Conservation (phyloP, 2,888 invertebrate genomes). For the Syrphus vitripennis region DNA sequence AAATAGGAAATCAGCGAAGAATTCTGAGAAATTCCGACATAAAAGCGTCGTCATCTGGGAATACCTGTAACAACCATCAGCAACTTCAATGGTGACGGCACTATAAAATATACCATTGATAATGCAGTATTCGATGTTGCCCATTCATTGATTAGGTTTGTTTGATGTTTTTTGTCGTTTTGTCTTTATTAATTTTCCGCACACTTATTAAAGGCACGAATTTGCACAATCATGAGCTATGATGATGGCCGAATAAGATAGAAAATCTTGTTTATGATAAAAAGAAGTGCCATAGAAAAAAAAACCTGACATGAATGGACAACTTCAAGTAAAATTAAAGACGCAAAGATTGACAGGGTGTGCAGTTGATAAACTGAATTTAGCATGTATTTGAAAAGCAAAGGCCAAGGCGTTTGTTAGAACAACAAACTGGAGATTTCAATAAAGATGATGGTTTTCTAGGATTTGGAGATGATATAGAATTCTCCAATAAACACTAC, state of each 20-base stretch:
- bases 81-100: background rate
- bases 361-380: too few relatives aligned
- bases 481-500: too few relatives aligned
- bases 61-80: background rate
- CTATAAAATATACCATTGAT: background rate
- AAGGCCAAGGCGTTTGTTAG: too few relatives aligned
- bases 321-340: background rate
- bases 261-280: constrained; percentile 6
- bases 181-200: background rate
- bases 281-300: background rate
- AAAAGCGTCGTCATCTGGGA: constrained; percentile 18
- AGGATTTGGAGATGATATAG: too few relatives aligned
- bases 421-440: too few relatives aligned
- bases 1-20: constrained; percentile 15
- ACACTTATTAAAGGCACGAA: constrained; percentile 5
- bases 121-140: background rate
- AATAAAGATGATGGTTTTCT: too few relatives aligned
- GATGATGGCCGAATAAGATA: constrained; percentile 9
- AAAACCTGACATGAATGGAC: constrained; percentile 2
- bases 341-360: background rate
- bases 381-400: too few relatives aligned
- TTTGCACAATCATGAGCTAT: constrained; percentile 1
- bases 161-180: background rate
- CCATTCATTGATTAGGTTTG: background rate
- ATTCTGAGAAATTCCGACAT: constrained; percentile 27